These are phyloP conservation scores for Musca vetustissima DNA, from an alignment of 1,140 invertebrate species.

Conservation along the genomic window DNA sequence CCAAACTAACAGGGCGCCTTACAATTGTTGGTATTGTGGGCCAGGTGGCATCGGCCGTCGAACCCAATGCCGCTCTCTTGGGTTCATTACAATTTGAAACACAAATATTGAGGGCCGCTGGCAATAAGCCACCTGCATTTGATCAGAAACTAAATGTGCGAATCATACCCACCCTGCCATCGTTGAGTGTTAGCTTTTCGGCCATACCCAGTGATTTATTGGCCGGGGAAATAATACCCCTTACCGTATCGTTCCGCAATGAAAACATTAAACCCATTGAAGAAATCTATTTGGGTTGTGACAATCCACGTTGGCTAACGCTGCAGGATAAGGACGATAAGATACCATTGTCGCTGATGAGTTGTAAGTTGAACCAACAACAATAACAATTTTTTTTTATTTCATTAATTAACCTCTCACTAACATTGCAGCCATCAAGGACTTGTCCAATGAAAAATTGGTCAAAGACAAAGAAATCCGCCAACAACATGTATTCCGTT, in stretches of 20 bases:
- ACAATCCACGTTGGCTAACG: conserved; percentile 61
- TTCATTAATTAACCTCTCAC: background rate
- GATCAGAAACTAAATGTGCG: conserved; percentile 67
- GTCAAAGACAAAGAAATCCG: conserved; percentile 57
- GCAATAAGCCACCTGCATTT: conserved; percentile 57
- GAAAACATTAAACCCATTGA: conserved; percentile 65
- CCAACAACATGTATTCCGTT: conserved; percentile 59
- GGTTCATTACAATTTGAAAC: conserved; percentile 67
- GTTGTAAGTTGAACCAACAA: conserved; percentile 40
- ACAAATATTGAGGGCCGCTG: conserved; percentile 55
- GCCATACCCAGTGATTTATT: conserved; percentile 66
- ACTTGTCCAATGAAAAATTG: conserved; percentile 49
- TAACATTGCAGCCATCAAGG: conserved; percentile 36
- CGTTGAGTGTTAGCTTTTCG: conserved; percentile 72
- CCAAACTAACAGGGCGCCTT: conserved; percentile 55
- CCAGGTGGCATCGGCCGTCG: conserved; percentile 53
- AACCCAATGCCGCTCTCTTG: conserved; percentile 56
- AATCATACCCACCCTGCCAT: conserved; percentile 69
- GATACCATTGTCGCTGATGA: conserved; percentile 45
- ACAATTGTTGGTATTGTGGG: conserved; percentile 55
- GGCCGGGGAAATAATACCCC: conserved; percentile 69
- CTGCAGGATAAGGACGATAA: conserved; percentile 59
- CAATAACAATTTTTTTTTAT: background rate
- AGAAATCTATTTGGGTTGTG: conserved; percentile 63
- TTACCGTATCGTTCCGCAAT: conserved; percentile 68